Evolutionary conservation across 2,888 invertebrate genomes (phyloP), one percentile per base, ranked within the genome.

Genomic region (Tolmerus cingulatus): DNA sequence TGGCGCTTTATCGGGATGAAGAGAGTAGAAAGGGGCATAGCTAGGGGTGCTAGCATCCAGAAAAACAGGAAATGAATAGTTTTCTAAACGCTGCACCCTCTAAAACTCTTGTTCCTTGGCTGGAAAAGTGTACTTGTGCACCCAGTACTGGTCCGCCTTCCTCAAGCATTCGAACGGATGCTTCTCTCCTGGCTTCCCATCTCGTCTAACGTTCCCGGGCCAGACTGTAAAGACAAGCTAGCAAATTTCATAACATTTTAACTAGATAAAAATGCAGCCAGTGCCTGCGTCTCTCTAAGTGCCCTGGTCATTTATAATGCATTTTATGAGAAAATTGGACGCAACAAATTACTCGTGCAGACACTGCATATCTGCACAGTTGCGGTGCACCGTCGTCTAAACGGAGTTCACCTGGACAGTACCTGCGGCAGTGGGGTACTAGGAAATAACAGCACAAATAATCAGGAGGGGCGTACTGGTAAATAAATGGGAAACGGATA

Each of bases 281-380:
- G 46, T 23, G 14, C 78, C n/a, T 66, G 76, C 51, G 30, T 51
- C 12, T 79, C 79, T 30, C 30, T 79, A 79, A 51, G 27, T 46
- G 19, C 3, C 19, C 66, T 2, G 51, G 79, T 51, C 30, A 79
- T 79, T 79, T 79, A 51, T 79, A 51, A 79, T 27, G n/a, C 51
- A 79, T 79, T 79, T 79, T 79, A 79, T 51, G 79, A 79, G 79
- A 79, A 46, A 79, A 79, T 79, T 46, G 5, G 79, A 79, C 43
- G 79, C 79, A 55, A 79, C 79, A 79, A 79, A 79, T 79, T 51
- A 79, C 30, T 30, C n/a, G 27, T 30, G 30, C 51, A 51, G 79
- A 51, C 79, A 79, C 8, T 46, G 46, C 14, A 51, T 51, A 79
- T 79, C 79, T 79, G 27, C 30, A 23, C 43, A 37, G 37, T 8